Evolutionary conservation across 2,797 vertebrate species (phyloP), one percentile per base, ranked within the genome.

Genomic region (Notolepis coatsorum): DNA sequence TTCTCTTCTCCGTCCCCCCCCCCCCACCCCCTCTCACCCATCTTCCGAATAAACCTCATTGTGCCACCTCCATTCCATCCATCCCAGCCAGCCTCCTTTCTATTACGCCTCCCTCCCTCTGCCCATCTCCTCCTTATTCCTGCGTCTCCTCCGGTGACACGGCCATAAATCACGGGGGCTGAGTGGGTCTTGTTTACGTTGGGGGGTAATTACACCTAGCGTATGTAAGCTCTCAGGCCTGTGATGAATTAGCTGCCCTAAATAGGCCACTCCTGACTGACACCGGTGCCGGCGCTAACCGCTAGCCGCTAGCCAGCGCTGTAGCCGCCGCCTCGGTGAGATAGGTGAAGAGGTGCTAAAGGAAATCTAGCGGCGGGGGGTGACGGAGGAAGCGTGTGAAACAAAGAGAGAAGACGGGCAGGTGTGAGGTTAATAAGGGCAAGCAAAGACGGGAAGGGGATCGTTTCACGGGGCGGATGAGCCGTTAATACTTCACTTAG

Each of bases 181-280:
- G 80, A 82, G 75, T 79, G 79, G 82, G 62, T 82, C 80, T 86
- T 90, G 87, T 92, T 92, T 92, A 89, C 67, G 47, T 88, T 78
- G 77, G 81, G 83, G 84, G 85, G 80, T 89, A 89, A 91, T 92
- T 93, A 91, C 84, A 80, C 80, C 54, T 83, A 82, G 80, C 74
- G 61, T 90, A 88, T 90, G 87, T 88, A 90, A 84, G 85, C 85
- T 77, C 81, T 90, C 85, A 84, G 81, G 68, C 76, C 77, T n/a
- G 48, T 91, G 91, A 93, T 93, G 82, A 91, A 93, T 92, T 91
- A 91, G 90, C 75, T 81, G 80, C 87, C 84, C 77, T 82, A 89
- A 88, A 91, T 93, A 91, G 90, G 88, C 72, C 85, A 86, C 75
- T 86, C 77, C 86, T 87, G 81, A 92, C 79, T 90, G 90, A 91